Percentiles rank a stretch among this genome's conserved stretches.
Evolutionary conservation across 2,888 invertebrate genomes (phyloP).

Genomic region (Mellilla xanthometata): DNA sequence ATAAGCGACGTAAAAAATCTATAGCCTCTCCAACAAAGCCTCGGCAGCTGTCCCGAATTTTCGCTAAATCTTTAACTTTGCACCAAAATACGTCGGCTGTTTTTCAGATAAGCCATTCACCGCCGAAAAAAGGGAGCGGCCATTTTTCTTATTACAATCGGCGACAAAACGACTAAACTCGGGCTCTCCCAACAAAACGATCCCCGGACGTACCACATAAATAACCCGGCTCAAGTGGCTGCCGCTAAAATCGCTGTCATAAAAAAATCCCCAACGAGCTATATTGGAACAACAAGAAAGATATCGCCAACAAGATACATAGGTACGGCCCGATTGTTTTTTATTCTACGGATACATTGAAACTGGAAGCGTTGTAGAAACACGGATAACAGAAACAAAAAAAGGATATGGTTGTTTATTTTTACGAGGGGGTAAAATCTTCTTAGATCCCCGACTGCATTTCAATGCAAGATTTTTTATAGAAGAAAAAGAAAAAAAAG

Average conservation of each 20-base stretch:
- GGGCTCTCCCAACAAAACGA: conserved; percentile 34
- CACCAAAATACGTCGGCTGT: conserved; percentile 18
- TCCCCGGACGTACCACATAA: conserved; percentile 36
- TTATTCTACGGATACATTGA: conserved; percentile 16
- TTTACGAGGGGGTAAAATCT: too few relatives aligned
- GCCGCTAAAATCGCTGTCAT: conserved; percentile 33
- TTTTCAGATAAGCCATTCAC: conserved; percentile 19
- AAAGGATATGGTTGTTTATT: too few relatives aligned
- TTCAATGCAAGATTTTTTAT: too few relatives aligned
- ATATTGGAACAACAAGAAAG: conserved; percentile 42
- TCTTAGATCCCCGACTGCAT: too few relatives aligned
- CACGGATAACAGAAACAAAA: too few relatives aligned
- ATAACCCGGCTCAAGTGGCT: conserved; percentile 35
- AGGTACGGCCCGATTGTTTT: conserved; percentile 27
- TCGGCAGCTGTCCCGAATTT: conserved; percentile 9
- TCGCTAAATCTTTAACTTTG: conserved; percentile 13
- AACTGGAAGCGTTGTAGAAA: background rate
- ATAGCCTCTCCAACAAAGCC: conserved; percentile 7
- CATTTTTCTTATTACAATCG: conserved; percentile 33
- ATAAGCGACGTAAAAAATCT: background rate
- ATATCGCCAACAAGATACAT: conserved; percentile 32
- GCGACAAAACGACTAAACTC: conserved; percentile 28
- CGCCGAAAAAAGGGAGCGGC: conserved; percentile 21
- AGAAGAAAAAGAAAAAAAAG: too few relatives aligned
- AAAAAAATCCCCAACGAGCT: conserved; percentile 44